A percentile compares a stretch with the other conserved stretches of the same genome.
Conservation (phyloP, 2,113 vertebrate species). For the Onychostoma macrolepis region DNA sequence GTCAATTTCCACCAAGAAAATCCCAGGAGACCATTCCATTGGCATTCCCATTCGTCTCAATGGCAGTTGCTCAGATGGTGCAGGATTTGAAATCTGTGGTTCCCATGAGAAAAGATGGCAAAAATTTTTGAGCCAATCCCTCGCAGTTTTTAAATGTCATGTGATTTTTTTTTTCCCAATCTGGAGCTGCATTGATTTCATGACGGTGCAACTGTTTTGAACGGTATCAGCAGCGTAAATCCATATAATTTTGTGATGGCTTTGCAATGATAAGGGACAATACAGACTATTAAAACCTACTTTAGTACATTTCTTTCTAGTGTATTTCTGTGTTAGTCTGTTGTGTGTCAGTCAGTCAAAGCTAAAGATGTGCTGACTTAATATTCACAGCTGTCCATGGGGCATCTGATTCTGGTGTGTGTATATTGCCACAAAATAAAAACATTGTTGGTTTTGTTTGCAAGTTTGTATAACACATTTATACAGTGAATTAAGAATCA, state of each 20-base stretch:
- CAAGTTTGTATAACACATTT: no score
- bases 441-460: neutral
- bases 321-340: neutral
- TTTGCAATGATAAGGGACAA: neutral
- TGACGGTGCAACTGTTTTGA: neutral
- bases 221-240: neutral
- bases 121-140: neutral
- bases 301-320: neutral
- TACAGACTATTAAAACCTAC: neutral
- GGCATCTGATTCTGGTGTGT: neutral
- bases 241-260: neutral
- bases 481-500: neutral
- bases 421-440: neutral
- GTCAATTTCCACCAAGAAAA: neutral
- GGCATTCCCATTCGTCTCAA: neutral
- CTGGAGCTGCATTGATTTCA: neutral
- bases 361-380: no score
- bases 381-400: no score
- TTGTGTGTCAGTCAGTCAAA: neutral
- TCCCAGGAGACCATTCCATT: neutral
- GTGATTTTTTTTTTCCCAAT: neutral
- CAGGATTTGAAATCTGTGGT: neutral
- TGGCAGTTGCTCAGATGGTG: neutral
- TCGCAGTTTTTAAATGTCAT: neutral
- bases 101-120: neutral